Base-by-base conservation (phyloP, 2,113 vertebrate species). In the Tragelaphus imberbis region DNA sequence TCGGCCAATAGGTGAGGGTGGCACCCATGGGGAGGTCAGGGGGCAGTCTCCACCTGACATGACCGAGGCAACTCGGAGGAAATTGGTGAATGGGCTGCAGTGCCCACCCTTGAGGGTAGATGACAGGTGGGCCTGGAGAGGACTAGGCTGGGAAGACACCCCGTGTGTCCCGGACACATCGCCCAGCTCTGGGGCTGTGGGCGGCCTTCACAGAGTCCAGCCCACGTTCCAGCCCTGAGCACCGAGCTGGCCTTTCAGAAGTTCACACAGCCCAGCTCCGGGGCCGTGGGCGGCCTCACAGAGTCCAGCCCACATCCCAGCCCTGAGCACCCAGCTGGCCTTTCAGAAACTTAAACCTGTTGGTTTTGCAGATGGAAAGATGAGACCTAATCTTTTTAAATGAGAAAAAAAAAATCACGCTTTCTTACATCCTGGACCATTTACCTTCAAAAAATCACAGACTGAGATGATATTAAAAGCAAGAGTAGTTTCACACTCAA, bases 401-500 rank as follows among this genome's bases (percentile, higher is more conserved):
- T 36, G 33, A 97, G 95, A 47, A 25, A 90, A 93, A 82, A 79
- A 95, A 86, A 75, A 71, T 71, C 16, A 95, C 19, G 4, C 93
- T 97, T 96, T 97, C 93, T 97, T 85, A 59, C 1, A 80, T 80
- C 89, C 96, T 87, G 40, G 88, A 65, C 85, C 55, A 84, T 97
- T 93, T 88, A 95, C 96, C 94, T 98, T 97, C 1, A 91, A 92
- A 96, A 97, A 88, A 82, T 13, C 25, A 85, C 58, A 86, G 90
- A 84, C 56, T 2, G 15, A 55, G 84, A 80, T 75, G 61, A 7
- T 36, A 94, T 90, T 56, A 25, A 95, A 96, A 97, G 88, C 14
- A 59, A 95, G 84, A 91, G 96, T 86, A 94, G 94, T 82, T 98
- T 96, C 82, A 88, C 12, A 88, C 23, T 90, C 92, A 95, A 96